Evolutionary conservation across 2,797 vertebrate species (phyloP).

Genomic region (Eulemur mongoz): DNA sequence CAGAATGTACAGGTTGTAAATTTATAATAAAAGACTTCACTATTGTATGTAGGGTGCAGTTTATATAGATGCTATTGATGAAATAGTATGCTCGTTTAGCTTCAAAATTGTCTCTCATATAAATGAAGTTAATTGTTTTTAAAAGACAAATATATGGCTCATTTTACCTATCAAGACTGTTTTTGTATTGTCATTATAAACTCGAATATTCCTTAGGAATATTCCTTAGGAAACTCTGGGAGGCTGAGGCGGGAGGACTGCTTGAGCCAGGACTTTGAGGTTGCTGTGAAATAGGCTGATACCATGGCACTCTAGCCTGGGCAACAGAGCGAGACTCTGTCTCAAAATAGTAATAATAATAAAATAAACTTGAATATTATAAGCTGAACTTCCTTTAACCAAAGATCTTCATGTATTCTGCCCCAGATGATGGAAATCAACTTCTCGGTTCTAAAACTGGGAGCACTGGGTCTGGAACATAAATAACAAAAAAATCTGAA

Average conservation of each 20-base stretch:
- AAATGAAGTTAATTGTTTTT: constrained; percentile 43
- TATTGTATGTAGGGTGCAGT: neutral
- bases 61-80: constrained; percentile 2
- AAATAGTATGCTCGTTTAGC: neutral
- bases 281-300: no score
- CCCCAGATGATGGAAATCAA: neutral
- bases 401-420: neutral
- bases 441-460: constrained; percentile 26
- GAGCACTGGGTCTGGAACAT: neutral
- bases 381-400: constrained; percentile 21
- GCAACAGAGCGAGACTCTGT: no score
- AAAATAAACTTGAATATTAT: constrained; percentile 13
- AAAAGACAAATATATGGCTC: neutral
- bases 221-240: no score
- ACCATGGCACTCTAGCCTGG: no score
- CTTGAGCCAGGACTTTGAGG: no score
- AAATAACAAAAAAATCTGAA: neutral
- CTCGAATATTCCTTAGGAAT: neutral
- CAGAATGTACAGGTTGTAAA: constrained; percentile 38
- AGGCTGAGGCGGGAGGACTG: no score
- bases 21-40: neutral
- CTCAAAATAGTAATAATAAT: no score
- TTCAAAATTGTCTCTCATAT: constrained; percentile 33
- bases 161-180: neutral
- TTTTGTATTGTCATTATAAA: neutral